Evolutionary conservation across 2,888 invertebrate genomes (phyloP), one percentile per base, ranked within the genome.

Genomic region (Xestobium rufovillosum): DNA sequence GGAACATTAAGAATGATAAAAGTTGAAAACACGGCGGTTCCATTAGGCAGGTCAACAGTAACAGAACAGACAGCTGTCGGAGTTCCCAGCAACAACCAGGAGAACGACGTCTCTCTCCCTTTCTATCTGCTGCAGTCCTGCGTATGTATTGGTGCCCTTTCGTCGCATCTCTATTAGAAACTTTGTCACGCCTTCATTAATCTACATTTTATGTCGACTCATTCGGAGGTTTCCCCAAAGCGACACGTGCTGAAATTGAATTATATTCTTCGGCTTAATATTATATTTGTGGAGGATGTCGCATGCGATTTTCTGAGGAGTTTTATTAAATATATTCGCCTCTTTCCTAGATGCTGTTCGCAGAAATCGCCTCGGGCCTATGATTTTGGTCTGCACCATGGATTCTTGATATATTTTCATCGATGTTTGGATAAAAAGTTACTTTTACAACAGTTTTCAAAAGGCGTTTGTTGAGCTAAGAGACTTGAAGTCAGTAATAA

Each of bases 21-120:
- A 51, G 48, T 49, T 48, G 34, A 49, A 57, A 56, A 57, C 53
- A 55, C 53, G 49, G 43, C 43, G 51, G 52, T 56, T 59, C 59
- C 58, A 58, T 58, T 59, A 59, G 57, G 47, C 52, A 54, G 58
- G 59, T 58, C 59, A 58, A 59, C 58, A 57, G 48, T 50, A 41
- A 12, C 40, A 48, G n/a, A n/a, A n/a, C n/a, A n/a, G n/a, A n/a
- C 58, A 58, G 53, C 51, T 58, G 56, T 45, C 41, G 38, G 38
- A 38, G 46, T 55, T 51, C 55, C 54, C 55, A 53, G 34, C 44
- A n/a, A n/a, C n/a, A n/a, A 42, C 38, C 31, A 31, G 50, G 42
- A 42, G 39, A 27, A 10, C 34, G 23, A n/a, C n/a, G 6, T 19
- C 23, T 19, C 23, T n/a, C n/a, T n/a, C n/a, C n/a, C n/a, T 16